Base-by-base conservation (phyloP, 2,797 vertebrate genomes). In the Lycodopsis pacificus region DNA sequence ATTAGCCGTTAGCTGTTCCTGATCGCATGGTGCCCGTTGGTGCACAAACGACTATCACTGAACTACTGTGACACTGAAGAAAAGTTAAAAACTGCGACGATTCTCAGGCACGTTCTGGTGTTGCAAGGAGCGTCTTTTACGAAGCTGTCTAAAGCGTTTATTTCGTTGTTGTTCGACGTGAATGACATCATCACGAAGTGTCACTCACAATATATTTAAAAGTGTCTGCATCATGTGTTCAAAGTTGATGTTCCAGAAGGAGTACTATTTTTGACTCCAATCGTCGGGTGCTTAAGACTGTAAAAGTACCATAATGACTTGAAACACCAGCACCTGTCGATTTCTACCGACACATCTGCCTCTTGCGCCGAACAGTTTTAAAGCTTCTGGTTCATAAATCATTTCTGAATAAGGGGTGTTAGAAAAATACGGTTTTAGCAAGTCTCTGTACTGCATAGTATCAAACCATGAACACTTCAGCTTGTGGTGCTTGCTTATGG, bases 1-100 rank as follows among this genome's bases (percentile, higher is more conserved):
- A 82, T 72, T 30, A 42, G 25, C 53, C 62, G 4, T 74, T 59
- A 65, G 59, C 53, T 32, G 19, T 44, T 57, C 25, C n/a, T 44
- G 2, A 62, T 68, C 57, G 38, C n/a, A 57, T 1, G 36, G 17
- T 36, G 11, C 20, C n/a, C 59, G 32, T 56, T 2, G 36, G 17
- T 36, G 11, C 20, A 19, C 59, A 40, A 20, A 19, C 6, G 30
- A 17, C 42, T 9, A 12, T 38, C 17, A 22, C 5, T 44, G 34
- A 15, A 30, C 69, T n/a, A 5, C 32, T 32, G 19, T 36, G 22
- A 40, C 3, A 19, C 11, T 19, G 1, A 46, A 62, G 46, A 38
- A 54, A 54, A 46, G 2, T 1, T 17, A 19, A 46, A 67, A 38
- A 56, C 0, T 5, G 3, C 4, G 4, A 25, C 32, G 1, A 64